These are phyloP conservation scores for Pseudorectes ferrugineus DNA, from an alignment of 2,113 vertebrate species.

Conservation along the genomic window DNA sequence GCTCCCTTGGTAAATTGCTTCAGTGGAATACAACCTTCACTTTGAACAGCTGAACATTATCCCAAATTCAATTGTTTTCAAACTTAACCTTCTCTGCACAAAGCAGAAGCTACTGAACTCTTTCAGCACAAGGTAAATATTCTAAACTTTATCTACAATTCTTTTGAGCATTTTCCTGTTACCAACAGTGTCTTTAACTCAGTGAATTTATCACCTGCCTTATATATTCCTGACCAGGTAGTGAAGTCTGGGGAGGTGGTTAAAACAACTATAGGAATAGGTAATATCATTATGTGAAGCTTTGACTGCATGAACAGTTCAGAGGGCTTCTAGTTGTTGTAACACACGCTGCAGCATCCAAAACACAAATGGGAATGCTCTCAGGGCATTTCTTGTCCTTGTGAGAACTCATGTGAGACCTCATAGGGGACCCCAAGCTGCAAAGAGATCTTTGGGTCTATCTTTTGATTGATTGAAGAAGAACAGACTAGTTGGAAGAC, in stretches of 20 bases:
- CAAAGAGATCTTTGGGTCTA: neutral
- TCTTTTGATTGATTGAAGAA: neutral
- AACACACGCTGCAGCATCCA: accelerated
- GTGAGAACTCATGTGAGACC: neutral
- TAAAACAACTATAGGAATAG: neutral
- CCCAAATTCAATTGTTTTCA: neutral
- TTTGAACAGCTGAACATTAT: neutral
- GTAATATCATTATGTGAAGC: neutral
- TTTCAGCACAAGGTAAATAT: neutral
- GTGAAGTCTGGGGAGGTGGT: neutral
- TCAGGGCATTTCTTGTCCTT: neutral
- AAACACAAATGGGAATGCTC: neutral
- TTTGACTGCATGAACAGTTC: neutral
- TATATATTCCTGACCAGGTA: neutral
- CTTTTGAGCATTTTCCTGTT: neutral
- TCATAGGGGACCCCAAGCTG: neutral
- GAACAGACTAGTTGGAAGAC: neutral
- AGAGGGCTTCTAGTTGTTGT: neutral
- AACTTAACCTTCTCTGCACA: neutral
- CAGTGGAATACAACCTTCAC: neutral
- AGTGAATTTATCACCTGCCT: neutral
- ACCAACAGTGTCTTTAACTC: neutral
- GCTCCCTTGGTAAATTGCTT: neutral
- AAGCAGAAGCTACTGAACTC: neutral
- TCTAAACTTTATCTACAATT: neutral